These are phyloP conservation scores for Brassicogethes aeneus DNA, from an alignment of 2,888 invertebrate genomes.

Conservation along the genomic window DNA sequence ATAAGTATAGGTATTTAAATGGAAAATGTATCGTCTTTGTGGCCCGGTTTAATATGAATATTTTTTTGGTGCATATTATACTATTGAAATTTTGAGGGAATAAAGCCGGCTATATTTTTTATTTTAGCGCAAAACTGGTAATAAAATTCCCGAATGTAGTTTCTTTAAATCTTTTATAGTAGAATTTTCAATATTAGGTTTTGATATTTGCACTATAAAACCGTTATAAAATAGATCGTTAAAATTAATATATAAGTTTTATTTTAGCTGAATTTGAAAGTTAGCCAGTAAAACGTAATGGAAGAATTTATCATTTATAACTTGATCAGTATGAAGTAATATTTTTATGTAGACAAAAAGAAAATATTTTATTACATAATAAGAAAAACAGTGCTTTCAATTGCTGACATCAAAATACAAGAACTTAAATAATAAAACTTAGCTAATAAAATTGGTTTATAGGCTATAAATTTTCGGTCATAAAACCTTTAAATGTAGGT, in stretches of 20 bases:
- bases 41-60: too few species aligned
- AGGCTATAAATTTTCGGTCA: slow-evolving; percentile 38
- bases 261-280: slow-evolving; percentile 18
- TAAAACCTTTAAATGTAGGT: slow-evolving; percentile 35
- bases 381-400: slow-evolving; percentile 39
- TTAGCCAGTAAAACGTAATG: slow-evolving; percentile 28
- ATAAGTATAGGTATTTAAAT: too few species aligned
- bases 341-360: slow-evolving; percentile 29
- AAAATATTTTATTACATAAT: slow-evolving; percentile 38
- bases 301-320: slow-evolving; percentile 34
- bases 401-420: slow-evolving; percentile 42
- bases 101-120: too few species aligned
- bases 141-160: too few species aligned
- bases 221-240: slow-evolving; percentile 13
- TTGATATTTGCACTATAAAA: slow-evolving; percentile 10
- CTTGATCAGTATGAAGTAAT: slow-evolving; percentile 32
- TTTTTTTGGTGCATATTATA: too few species aligned
- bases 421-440: slow-evolving; percentile 42
- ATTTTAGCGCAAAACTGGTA: too few species aligned
- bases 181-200: slow-evolving; percentile 7
- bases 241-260: slow-evolving; percentile 13
- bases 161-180: not conserved
- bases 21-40: too few species aligned
- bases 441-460: slow-evolving; percentile 41
- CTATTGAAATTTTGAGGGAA: too few species aligned